phyloP scores from a whole-genome alignment of 2,113 vertebrate genomes.

The Illadopsis cleaveri region DNA sequence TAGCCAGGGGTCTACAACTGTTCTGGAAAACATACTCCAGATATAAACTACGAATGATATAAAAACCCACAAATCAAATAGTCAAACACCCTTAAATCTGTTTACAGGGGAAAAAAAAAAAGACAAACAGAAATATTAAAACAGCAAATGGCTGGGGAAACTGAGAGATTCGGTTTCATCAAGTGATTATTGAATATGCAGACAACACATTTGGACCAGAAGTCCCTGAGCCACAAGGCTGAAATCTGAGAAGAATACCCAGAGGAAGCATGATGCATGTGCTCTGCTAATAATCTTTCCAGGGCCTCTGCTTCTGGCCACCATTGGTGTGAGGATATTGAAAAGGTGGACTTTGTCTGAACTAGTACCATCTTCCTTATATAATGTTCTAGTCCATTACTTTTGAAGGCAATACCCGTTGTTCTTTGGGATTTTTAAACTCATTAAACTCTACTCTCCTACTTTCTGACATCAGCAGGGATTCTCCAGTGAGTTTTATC shows the following conservation, averaged over 20 bases:
- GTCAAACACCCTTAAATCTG: neutral
- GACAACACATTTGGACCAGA: neutral
- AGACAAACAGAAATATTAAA: neutral
- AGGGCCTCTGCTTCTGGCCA: neutral
- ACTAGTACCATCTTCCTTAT: neutral
- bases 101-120: neutral
- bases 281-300: neutral
- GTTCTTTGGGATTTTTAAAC: neutral
- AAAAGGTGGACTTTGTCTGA: neutral
- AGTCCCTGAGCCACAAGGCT: neutral
- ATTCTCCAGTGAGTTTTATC: conserved; percentile 18
- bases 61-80: neutral
- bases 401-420: neutral
- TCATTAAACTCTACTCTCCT: neutral
- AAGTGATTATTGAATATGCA: neutral
- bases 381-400: neutral
- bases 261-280: neutral
- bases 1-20: neutral
- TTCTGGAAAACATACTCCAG: neutral
- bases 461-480: conserved; percentile 26
- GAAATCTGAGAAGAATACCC: neutral
- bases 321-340: neutral
- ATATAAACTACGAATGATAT: neutral
- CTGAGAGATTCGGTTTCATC: neutral
- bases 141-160: neutral